Percentiles rank a stretch among this genome's conserved stretches.
phyloP scores from a whole-genome alignment of 2,888 invertebrate genomes.

The Caenorhabditis sp. region DNA sequence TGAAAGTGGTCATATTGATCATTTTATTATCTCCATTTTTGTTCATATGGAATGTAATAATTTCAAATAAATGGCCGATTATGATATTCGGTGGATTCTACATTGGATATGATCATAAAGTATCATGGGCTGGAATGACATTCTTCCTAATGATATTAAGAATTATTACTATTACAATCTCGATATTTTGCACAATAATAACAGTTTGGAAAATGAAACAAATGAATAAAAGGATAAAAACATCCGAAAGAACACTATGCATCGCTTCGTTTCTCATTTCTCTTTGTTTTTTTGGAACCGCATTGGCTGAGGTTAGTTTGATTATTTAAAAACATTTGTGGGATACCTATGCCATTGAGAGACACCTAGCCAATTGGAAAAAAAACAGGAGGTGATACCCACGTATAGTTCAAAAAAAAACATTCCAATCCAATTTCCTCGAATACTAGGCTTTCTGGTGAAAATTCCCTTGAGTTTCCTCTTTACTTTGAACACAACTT shows the following conservation, averaged over 20 bases:
- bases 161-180: neutral
- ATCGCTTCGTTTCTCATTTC: neutral
- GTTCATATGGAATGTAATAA: conserved; percentile 22
- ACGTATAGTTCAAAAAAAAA: no score
- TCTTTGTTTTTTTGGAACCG: conserved; percentile 33
- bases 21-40: conserved; percentile 11
- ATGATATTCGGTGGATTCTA: conserved; percentile 24
- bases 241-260: neutral
- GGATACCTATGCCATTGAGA: no score
- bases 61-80: conserved; percentile 23
- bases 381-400: no score
- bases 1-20: neutral
- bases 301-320: conserved; percentile 22
- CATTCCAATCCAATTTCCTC: no score
- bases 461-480: no score
- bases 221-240: conserved; percentile 26
- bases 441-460: no score
- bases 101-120: conserved; percentile 18
- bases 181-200: neutral
- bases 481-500: no score
- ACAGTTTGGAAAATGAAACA: neutral
- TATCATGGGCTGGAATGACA: conserved; percentile 15
- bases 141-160: no score
- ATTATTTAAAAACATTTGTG: no score
- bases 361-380: no score